Evolutionary conservation across 2,888 invertebrate species (phyloP).

Genomic region (Ypsolopha sequella): DNA sequence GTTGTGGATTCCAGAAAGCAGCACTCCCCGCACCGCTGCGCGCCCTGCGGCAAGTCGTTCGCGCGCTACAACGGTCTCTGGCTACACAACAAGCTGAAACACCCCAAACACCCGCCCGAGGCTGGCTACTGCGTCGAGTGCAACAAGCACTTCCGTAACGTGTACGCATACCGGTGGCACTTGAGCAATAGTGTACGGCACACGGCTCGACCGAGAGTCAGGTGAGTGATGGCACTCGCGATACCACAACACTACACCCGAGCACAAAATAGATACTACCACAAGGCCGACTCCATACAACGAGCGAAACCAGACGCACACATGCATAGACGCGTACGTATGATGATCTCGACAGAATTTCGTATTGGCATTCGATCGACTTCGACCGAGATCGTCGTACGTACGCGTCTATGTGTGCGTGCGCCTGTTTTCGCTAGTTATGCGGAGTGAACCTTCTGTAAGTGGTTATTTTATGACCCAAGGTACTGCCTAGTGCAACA

Average conservation of each 20-base stretch:
- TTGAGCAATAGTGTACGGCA: not conserved
- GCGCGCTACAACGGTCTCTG: conserved; percentile 32
- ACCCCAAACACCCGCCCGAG: conserved; percentile 7
- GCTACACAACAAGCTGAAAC: conserved; percentile 27
- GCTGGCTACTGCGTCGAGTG: not conserved
- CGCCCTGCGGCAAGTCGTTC: conserved; percentile 23
- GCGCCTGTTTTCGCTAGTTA: no score
- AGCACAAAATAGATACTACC: no score
- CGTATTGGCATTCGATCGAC: no score
- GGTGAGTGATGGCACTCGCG: not conserved
- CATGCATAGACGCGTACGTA: no score
- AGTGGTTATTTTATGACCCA: no score
- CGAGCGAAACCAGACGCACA: no score
- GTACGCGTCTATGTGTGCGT: no score
- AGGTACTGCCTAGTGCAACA: not conserved
- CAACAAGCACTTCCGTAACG: not conserved
- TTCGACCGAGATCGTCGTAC: no score
- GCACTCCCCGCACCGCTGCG: conserved; percentile 26
- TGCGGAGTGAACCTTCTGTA: no score
- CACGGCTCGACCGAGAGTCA: not conserved
- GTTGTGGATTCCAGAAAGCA: conserved; percentile 24
- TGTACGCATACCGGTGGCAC: not conserved
- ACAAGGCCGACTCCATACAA: no score
- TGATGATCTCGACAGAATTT: no score
- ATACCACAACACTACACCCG: no score